These are phyloP conservation scores for Leptinotarsa texana DNA, from an alignment of 1,140 invertebrate genomes.

Conservation along the genomic window DNA sequence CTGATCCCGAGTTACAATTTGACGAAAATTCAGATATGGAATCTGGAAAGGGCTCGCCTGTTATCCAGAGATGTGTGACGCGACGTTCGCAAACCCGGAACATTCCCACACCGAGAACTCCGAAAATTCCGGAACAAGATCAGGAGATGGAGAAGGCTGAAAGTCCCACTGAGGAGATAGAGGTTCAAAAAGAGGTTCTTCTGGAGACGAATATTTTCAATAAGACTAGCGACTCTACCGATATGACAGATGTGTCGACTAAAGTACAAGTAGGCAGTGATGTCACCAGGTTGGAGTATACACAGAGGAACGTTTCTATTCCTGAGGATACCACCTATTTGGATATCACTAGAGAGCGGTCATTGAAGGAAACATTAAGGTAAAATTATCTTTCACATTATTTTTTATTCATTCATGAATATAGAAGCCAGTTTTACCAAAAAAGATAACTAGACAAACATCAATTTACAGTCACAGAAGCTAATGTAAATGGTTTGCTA, in stretches of 20 bases:
- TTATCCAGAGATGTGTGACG: conserved; percentile 47
- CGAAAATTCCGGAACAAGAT: conserved; percentile 38
- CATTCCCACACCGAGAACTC: conserved; percentile 53
- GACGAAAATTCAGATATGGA: conserved; percentile 52
- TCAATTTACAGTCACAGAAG: no score
- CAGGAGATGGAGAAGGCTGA: conserved; percentile 7
- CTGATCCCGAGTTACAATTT: conserved; percentile 51
- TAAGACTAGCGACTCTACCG: conserved; percentile 37
- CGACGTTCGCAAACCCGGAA: conserved; percentile 50
- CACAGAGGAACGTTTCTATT: conserved; percentile 32
- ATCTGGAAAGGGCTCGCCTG: conserved; percentile 48
- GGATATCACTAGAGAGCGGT: conserved; percentile 36
- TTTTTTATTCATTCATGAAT: no score
- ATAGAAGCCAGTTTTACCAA: no score
- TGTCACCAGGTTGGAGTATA: conserved; percentile 40
- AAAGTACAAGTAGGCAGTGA: conserved; percentile 48
- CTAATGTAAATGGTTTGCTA: no score
- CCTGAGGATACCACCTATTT: conserved; percentile 37
- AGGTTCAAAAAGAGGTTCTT: not conserved
- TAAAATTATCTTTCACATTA: not conserved
- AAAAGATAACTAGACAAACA: no score
- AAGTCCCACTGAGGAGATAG: not conserved
- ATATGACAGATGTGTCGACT: conserved; percentile 42
- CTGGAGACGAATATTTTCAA: conserved; percentile 19
- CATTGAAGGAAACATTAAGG: conserved; percentile 42